Evolutionary conservation across 2,113 vertebrate genomes (phyloP).

Genomic region (Chinchilla lanigera): DNA sequence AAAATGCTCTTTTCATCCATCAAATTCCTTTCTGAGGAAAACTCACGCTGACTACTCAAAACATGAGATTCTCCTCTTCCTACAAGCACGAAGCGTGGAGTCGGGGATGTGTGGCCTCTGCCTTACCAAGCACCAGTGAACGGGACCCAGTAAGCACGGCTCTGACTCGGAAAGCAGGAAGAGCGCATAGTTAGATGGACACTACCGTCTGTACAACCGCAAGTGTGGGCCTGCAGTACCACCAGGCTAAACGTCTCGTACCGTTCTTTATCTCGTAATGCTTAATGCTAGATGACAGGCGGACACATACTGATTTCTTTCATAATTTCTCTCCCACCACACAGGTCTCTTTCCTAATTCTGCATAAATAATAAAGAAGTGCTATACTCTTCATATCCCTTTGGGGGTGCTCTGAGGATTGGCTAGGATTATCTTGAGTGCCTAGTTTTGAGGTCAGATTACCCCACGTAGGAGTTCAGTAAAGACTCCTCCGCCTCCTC

Average conservation of each 20-base stretch:
- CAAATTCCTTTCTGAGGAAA: not conserved
- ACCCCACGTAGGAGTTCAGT: conserved; percentile 7
- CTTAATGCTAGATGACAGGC: not conserved
- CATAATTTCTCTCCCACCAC: not conserved
- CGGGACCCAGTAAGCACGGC: not conserved
- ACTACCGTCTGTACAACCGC: conserved; percentile 44
- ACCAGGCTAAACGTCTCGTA: conserved; percentile 58
- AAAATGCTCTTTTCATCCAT: not conserved
- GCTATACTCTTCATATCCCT: not conserved
- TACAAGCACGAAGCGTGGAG: not conserved
- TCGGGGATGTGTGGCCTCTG: not conserved
- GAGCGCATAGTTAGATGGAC: conserved; percentile 39
- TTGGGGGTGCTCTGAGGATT: not conserved
- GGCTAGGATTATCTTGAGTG: not conserved
- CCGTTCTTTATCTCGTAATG: conserved; percentile 66
- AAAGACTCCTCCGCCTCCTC: not conserved
- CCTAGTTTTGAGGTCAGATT: conserved; percentile 19
- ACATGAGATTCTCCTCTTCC: not conserved
- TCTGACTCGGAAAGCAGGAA: conserved; percentile 31
- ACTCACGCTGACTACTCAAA: not conserved
- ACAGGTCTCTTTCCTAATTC: not conserved
- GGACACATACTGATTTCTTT: conserved; percentile 23
- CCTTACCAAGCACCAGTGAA: not conserved
- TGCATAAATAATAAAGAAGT: not conserved
- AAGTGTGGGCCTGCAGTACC: conserved; percentile 62